These are phyloP conservation scores for Agrypnus murinus DNA, from an alignment of 2,888 invertebrate genomes.

Conservation along the genomic window DNA sequence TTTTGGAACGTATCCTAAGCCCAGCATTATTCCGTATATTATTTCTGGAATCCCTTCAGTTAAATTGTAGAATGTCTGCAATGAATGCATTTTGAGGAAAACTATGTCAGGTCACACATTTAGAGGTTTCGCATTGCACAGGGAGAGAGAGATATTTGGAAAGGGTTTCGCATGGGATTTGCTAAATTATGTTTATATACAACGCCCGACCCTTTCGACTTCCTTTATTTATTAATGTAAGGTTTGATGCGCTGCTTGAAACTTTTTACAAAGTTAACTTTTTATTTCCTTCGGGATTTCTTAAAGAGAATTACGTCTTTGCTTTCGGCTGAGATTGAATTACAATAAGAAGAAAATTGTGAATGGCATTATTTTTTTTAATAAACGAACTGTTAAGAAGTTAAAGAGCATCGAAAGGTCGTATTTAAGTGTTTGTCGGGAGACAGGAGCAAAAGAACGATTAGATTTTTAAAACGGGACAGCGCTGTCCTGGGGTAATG, in stretches of 20 bases:
- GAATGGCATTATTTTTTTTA: conserved; percentile 17
- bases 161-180: conserved; percentile 27
- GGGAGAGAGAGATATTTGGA: not conserved
- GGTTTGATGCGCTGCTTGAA: conserved; percentile 33
- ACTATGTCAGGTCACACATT: conserved; percentile 21
- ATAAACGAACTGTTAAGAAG: conserved; percentile 25
- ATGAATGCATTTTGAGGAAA: conserved; percentile 16
- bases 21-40: not conserved
- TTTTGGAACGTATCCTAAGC: not conserved
- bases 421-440: conserved; percentile 27
- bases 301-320: conserved; percentile 26
- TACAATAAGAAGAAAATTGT: conserved; percentile 6
- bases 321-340: conserved; percentile 11
- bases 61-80: conserved; percentile 21
- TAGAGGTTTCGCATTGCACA: conserved; percentile 8
- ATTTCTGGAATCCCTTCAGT: conserved; percentile 7
- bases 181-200: conserved; percentile 32
- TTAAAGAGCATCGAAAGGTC: conserved; percentile 20
- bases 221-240: conserved; percentile 38
- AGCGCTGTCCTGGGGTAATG: conserved; percentile 52
- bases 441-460: conserved; percentile 43
- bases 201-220: conserved; percentile 22
- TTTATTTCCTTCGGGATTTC: conserved; percentile 34
- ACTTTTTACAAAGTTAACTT: conserved; percentile 36
- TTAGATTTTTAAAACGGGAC: conserved; percentile 50